Conservation (phyloP, 2,888 invertebrate species). For the Xylota sylvarum region DNA sequence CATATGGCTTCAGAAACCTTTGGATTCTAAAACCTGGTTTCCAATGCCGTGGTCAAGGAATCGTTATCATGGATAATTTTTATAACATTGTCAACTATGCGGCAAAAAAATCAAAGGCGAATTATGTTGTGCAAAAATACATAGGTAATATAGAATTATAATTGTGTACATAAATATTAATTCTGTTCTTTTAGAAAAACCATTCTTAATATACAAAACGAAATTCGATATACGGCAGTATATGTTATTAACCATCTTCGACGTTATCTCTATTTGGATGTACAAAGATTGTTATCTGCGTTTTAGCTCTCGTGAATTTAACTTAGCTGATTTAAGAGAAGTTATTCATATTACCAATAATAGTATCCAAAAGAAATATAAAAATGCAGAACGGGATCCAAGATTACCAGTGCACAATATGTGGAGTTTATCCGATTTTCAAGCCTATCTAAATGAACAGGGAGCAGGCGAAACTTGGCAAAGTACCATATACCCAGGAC, state of each 20-base stretch:
- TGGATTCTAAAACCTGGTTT: constrained; percentile 96
- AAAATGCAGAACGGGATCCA: constrained; percentile 85
- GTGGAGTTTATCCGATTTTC: constrained; percentile 92
- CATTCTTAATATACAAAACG: constrained; percentile 92
- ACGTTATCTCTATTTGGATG: constrained; percentile 93
- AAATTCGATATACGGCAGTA: constrained; percentile 97
- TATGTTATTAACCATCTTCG: constrained; percentile 90
- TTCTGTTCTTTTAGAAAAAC: constrained; percentile 88
- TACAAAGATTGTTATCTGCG: constrained; percentile 94
- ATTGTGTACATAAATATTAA: constrained; percentile 44
- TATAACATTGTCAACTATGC: constrained; percentile 89
- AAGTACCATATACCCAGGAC: constrained; percentile 92
- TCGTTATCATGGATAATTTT: constrained; percentile 91
- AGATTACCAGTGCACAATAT: constrained; percentile 91
- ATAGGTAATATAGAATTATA: constrained; percentile 87
- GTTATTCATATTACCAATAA: constrained; percentile 95
- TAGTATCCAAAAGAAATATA: constrained; percentile 92
- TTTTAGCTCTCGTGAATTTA: constrained; percentile 94
- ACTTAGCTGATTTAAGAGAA: constrained; percentile 91
- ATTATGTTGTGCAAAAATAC: constrained; percentile 95
- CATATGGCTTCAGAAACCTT: constrained; percentile 93
- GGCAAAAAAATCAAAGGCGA: constrained; percentile 86
- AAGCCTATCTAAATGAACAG: constrained; percentile 86
- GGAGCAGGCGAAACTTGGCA: constrained; percentile 86
- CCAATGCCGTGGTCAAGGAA: constrained; percentile 93